Conservation (phyloP, 2,113 vertebrate genomes). For the Muntiacus reevesi region DNA sequence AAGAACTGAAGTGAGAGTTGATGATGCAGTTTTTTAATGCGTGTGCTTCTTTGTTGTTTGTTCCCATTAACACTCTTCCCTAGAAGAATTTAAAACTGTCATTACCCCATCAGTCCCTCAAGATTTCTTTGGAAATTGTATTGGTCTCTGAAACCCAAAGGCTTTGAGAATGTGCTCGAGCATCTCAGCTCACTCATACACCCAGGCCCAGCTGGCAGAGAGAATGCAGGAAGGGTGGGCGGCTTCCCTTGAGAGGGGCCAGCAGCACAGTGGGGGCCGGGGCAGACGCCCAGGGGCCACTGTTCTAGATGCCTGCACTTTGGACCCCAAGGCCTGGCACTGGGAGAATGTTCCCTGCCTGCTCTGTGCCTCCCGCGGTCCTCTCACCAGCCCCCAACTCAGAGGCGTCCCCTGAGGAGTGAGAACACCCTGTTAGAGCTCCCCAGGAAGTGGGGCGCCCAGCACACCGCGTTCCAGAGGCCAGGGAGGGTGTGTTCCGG, state of each 20-base stretch:
- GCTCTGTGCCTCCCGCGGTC: background rate
- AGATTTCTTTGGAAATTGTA: background rate
- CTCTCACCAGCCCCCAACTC: background rate
- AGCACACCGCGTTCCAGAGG: background rate
- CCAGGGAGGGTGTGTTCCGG: rapidly evolving
- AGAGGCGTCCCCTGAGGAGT: background rate
- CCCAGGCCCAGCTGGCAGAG: background rate
- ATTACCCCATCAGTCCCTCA: no score
- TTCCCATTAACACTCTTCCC: background rate
- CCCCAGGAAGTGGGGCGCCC: background rate
- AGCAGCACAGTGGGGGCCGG: rapidly evolving
- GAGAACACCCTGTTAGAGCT: background rate
- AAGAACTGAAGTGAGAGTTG: background rate
- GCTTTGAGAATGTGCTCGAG: background rate
- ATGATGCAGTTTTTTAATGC: background rate
- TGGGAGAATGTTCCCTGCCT: background rate
- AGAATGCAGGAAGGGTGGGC: background rate
- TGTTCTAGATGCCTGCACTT: background rate
- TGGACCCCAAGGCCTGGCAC: background rate
- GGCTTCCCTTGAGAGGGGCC: no score
- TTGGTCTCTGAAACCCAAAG: background rate
- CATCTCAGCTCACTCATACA: rapidly evolving
- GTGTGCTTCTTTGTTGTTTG: background rate
- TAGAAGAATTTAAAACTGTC: background rate
- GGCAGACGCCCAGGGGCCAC: background rate